phyloP scores from a whole-genome alignment of 2,113 vertebrate species.

The Perccottus glenii region DNA sequence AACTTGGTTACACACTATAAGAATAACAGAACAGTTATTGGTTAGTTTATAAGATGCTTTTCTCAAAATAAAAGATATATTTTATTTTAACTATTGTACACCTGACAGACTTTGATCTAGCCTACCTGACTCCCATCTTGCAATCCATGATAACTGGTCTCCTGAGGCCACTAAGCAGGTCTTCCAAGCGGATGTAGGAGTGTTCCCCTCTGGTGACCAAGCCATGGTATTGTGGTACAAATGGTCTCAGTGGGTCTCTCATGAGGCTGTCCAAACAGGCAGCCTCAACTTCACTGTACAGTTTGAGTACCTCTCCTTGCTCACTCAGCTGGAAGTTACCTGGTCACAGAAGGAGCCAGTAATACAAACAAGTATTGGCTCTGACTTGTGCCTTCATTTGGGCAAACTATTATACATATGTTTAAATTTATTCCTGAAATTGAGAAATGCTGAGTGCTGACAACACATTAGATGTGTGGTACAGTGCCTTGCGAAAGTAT shows the following conservation, averaged over 20 bases:
- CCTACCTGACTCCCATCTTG: slow-evolving; percentile 81
- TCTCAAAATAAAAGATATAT: too few species aligned
- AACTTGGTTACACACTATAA: too few species aligned
- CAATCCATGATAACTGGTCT: slow-evolving; percentile 82
- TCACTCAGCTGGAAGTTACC: slow-evolving; percentile 82
- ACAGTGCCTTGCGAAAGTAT: too few species aligned
- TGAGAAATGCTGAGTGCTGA: neutral
- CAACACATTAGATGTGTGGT: neutral
- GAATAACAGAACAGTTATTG: too few species aligned
- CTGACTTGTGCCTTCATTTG: neutral
- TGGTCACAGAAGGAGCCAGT: slow-evolving; percentile 35
- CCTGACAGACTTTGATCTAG: neutral
- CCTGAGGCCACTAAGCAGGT: slow-evolving; percentile 79
- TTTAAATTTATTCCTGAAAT: neutral
- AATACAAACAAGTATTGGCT: neutral
- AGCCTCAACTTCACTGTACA: slow-evolving; percentile 77
- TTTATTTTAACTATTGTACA: neutral
- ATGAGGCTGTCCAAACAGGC: slow-evolving; percentile 79
- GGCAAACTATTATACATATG: neutral
- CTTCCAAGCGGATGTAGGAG: slow-evolving; percentile 80
- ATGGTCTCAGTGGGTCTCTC: slow-evolving; percentile 77
- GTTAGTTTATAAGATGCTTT: too few species aligned
- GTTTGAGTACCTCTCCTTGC: slow-evolving; percentile 82
- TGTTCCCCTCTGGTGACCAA: slow-evolving; percentile 72
- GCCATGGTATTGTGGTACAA: slow-evolving; percentile 82